Conservation (phyloP, 2,797 vertebrate genomes). For the Siniperca scherzeri region DNA sequence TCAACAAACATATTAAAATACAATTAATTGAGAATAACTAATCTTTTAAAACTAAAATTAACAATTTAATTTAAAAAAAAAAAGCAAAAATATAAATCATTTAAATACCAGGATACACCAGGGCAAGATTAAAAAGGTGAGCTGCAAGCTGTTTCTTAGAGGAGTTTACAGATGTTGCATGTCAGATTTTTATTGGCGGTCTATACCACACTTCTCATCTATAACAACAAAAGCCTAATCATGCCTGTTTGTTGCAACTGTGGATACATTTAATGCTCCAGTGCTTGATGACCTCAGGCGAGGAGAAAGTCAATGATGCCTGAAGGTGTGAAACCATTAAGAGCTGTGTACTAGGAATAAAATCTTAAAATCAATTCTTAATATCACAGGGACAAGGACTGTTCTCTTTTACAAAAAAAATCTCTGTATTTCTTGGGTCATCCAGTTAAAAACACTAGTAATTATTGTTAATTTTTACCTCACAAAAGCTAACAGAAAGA, state of each 20-base stretch:
- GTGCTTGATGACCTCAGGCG: conserved; percentile 24
- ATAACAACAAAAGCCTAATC: conserved; percentile 5
- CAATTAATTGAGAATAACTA: background rate
- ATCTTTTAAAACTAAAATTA: background rate
- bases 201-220: background rate
- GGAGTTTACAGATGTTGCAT: background rate
- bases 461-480: background rate
- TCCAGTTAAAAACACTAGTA: background rate
- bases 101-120: background rate
- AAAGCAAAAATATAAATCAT: background rate
- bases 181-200: background rate
- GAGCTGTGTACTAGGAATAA: background rate
- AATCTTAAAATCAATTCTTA: conserved; percentile 9
- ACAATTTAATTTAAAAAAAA: background rate
- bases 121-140: background rate
- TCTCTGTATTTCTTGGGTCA: background rate
- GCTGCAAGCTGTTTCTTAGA: background rate
- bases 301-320: conserved; percentile 37
- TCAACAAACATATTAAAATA: background rate
- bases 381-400: background rate
- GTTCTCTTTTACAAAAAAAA: background rate
- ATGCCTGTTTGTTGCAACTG: background rate
- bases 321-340: conserved; percentile 39
- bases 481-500: background rate
- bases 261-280: conserved; percentile 12